phyloP scores from a whole-genome alignment of 2,113 vertebrate genomes.

The Smithornis capensis region DNA sequence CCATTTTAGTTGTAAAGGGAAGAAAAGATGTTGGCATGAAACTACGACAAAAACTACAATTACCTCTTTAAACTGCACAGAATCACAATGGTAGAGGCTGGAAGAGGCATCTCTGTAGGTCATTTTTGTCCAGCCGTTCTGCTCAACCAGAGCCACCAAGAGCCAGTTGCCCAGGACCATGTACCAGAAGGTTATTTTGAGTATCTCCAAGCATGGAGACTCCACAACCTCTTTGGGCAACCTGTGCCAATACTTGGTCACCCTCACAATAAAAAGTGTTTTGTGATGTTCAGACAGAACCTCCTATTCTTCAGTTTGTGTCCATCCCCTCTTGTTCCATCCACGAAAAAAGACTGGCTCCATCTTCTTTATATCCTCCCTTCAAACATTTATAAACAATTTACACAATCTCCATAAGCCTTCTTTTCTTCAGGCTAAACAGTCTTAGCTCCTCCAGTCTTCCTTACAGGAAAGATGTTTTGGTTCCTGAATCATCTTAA shows the following conservation, averaged over 20 bases:
- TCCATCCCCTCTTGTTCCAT: neutral
- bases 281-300: fast-evolving
- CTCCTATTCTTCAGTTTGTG: neutral
- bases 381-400: neutral
- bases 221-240: neutral
- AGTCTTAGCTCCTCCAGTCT: neutral
- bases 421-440: neutral
- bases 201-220: neutral
- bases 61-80: neutral
- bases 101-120: neutral
- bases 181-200: neutral
- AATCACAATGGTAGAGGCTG: neutral
- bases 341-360: neutral
- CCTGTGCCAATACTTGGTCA: neutral
- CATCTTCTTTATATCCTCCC: neutral
- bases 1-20: neutral
- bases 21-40: neutral
- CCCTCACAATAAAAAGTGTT: neutral
- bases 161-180: neutral
- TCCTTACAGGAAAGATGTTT: neutral
- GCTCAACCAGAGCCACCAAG: neutral
- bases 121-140: neutral
- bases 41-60: neutral
- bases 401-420: neutral
- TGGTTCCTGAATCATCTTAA: neutral